Conservation (phyloP, 2,888 invertebrate species). For the Cephus sareptanus region DNA sequence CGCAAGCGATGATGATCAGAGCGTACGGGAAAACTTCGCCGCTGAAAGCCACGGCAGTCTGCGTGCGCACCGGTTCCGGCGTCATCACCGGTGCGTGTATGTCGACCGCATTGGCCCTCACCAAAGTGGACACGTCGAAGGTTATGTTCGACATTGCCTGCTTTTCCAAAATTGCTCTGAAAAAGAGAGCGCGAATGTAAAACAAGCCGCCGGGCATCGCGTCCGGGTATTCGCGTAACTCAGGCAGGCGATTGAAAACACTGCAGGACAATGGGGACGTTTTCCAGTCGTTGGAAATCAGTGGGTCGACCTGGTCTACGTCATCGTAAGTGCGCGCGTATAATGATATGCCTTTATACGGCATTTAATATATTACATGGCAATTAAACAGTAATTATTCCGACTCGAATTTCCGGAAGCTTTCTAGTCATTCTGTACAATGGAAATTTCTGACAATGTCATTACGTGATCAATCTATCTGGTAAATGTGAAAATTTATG, state of each 20-base stretch:
- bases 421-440: neutral
- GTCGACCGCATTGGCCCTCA: conserved; percentile 76
- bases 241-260: neutral
- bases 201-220: neutral
- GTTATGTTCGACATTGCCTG: conserved; percentile 75
- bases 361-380: neutral
- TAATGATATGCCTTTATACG: neutral
- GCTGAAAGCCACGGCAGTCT: conserved; percentile 69
- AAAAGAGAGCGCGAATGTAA: conserved; percentile 28
- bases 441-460: neutral
- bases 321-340: neutral
- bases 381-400: neutral
- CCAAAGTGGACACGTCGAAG: conserved; percentile 75
- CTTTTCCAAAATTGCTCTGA: conserved; percentile 72
- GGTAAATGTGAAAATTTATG: neutral
- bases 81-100: conserved; percentile 73
- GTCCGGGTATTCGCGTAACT: neutral
- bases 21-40: conserved; percentile 89
- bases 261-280: neutral
- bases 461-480: neutral
- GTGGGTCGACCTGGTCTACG: neutral
- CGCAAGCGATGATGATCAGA: conserved; percentile 86
- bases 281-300: neutral
- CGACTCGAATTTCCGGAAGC: neutral
- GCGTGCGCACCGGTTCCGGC: conserved; percentile 67